phyloP scores from a whole-genome alignment of 1,140 invertebrate species.

The Chelonus insularis region DNA sequence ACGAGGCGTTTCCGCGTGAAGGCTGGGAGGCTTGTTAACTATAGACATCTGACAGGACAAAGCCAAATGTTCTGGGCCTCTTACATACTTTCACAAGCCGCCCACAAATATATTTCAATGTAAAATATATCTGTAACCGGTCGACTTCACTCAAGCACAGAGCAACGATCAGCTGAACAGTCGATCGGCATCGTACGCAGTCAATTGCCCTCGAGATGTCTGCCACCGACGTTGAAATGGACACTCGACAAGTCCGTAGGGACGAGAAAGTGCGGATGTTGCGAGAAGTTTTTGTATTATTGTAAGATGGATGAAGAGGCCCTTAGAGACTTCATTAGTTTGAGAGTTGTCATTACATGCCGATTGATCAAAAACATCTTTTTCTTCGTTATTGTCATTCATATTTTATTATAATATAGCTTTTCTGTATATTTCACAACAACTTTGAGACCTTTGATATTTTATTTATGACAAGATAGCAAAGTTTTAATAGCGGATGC shows the following conservation, averaged over 20 bases:
- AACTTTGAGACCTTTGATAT: neutral
- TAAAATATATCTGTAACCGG: slow-evolving; percentile 2
- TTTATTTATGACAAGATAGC: slow-evolving; percentile 14
- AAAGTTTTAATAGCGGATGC: slow-evolving; percentile 23
- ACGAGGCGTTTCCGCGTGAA: slow-evolving; percentile 27
- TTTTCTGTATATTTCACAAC: neutral
- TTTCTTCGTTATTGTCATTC: neutral
- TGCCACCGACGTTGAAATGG: slow-evolving; percentile 11
- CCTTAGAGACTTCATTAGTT: slow-evolving; percentile 21
- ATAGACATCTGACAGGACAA: slow-evolving; percentile 39
- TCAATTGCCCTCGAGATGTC: slow-evolving; percentile 8
- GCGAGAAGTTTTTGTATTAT: slow-evolving; percentile 14
- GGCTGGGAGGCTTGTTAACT: slow-evolving; percentile 36
- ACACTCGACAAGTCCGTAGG: slow-evolving; percentile 16
- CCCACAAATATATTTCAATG: slow-evolving; percentile 11
- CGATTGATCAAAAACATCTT: slow-evolving; percentile 8
- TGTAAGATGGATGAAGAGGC: neutral
- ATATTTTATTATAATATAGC: neutral
- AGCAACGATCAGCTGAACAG: neutral
- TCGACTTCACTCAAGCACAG: neutral
- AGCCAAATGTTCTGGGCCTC: slow-evolving; percentile 30
- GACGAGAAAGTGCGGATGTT: slow-evolving; percentile 17
- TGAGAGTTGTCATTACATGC: slow-evolving; percentile 12
- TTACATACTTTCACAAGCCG: neutral
- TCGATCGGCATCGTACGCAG: slow-evolving; percentile 1